Percentiles rank a stretch among this genome's conserved stretches.
phyloP scores from a whole-genome alignment of 2,888 invertebrate genomes.

The Dendrolimus houi region DNA sequence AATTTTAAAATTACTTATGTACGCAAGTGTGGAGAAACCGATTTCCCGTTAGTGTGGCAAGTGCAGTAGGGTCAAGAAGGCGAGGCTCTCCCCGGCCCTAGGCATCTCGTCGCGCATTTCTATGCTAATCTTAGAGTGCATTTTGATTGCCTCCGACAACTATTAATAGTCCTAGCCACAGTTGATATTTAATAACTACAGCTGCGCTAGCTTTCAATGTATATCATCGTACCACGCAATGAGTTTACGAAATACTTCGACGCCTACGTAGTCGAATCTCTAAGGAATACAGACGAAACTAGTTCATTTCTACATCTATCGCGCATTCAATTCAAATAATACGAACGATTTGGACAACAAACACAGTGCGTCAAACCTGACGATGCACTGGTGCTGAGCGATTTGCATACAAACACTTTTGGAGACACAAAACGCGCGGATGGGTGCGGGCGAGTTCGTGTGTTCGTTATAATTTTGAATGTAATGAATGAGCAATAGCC shows the following conservation, averaged over 20 bases:
- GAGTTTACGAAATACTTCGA: constrained; percentile 58
- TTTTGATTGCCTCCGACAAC: constrained; percentile 59
- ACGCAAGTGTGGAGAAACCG: constrained; percentile 46
- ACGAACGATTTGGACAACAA: constrained; percentile 71
- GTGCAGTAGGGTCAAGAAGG: constrained; percentile 69
- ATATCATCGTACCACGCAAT: constrained; percentile 40
- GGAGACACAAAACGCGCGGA: constrained; percentile 52
- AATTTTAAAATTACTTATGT: constrained; percentile 29
- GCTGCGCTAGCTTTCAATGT: constrained; percentile 30
- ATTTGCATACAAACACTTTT: constrained; percentile 74
- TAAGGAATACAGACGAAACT: constrained; percentile 56
- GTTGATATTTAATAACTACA: constrained; percentile 54
- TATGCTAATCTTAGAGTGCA: constrained; percentile 66
- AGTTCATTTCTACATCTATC: constrained; percentile 70
- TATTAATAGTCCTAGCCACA: constrained; percentile 66
- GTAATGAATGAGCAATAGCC: constrained; percentile 72
- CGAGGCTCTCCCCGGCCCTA: constrained; percentile 48
- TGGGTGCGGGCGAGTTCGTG: constrained; percentile 67
- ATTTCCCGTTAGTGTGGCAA: constrained; percentile 64
- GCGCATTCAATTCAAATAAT: constrained; percentile 75
- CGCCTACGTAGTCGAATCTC: constrained; percentile 54
- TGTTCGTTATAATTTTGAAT: constrained; percentile 74
- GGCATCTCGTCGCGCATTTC: constrained; percentile 62
- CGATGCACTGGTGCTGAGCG: constrained; percentile 66
- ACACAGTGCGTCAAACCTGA: constrained; percentile 62